Percentiles rank a stretch among this genome's conserved stretches.
These are phyloP conservation scores for Trochalopteron elliotii DNA, from an alignment of 2,113 vertebrate genomes.

Conservation along the genomic window DNA sequence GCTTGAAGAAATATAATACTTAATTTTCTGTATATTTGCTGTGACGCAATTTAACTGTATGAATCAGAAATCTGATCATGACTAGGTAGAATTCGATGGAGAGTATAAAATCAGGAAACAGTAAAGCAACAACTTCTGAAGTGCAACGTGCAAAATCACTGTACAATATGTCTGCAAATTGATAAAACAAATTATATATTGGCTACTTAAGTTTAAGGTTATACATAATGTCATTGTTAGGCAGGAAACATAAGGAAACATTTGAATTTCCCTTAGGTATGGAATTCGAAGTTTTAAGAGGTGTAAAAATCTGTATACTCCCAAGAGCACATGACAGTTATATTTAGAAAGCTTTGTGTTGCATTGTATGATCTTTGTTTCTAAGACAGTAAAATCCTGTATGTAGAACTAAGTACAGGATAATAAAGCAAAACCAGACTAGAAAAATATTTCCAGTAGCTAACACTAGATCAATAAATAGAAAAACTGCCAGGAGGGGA, in stretches of 20 bases:
- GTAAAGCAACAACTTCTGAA: background rate
- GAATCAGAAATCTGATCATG: background rate
- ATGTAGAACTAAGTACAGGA: background rate
- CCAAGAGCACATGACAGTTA: background rate
- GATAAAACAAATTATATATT: background rate
- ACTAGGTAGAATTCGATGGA: background rate
- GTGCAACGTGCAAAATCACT: background rate
- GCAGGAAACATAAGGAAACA: background rate
- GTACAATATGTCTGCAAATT: background rate
- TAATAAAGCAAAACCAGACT: background rate
- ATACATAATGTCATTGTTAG: background rate
- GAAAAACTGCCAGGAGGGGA: background rate
- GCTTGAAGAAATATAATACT: background rate
- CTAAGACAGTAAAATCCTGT: background rate
- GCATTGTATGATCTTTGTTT: background rate
- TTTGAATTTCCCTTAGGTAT: background rate
- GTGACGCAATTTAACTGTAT: background rate
- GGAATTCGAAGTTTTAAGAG: background rate
- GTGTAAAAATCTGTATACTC: background rate
- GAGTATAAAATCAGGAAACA: background rate
- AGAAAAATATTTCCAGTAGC: background rate
- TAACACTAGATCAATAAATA: background rate
- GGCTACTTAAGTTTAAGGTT: background rate
- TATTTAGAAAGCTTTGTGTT: background rate
- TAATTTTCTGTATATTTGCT: background rate